Base-by-base conservation (phyloP, 2,797 vertebrate species). In the Cebuella pygmaea region DNA sequence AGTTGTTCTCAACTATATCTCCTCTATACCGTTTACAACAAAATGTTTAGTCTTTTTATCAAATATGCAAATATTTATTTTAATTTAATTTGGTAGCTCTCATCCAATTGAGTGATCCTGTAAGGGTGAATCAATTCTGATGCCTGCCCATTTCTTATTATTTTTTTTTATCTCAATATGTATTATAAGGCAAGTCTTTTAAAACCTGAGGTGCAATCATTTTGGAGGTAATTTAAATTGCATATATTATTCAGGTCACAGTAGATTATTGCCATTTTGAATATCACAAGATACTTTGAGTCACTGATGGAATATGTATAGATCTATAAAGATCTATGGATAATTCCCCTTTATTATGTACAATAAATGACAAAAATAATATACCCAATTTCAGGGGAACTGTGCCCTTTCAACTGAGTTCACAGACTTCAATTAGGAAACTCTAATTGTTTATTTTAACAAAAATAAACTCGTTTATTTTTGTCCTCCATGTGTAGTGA, bases 11-110 rank as follows among this genome's bases (percentile, higher is more conserved):
- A 82, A 88, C 2, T 13, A 39, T 36, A 57, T 55, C 14, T 93
- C 26, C 10, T 46, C 17, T 52, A 24, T 3, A 61, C 15, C 30
- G 4, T 75, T 82, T 80, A 36, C 36, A 79, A 59, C 41, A 70
- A 94, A 96, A 50, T 36, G 1, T 59, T 5, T 46, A 70, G n/a
- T 85, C 9, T 55, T n/a, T 83, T 80, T 76, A 93, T 90, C 55
- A 96, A 92, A 96, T 36, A 92, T 30, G 9, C 36, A 76, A n/a
- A 59, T 46, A 1, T 61, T 95, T 92, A 92, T 50, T 96, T 96
- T 75, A 83, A 88, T 78, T 89, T 64, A 72, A 80, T 82, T 19
- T 84, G 26, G 4, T 89, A 7, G 70, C 75, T 94, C 14, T 20
- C 78, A 48, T 64, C 93, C n/a, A 91, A 27, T 67, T 86, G 89